phyloP scores from a whole-genome alignment of 2,797 vertebrate species.

The Acridotheres tristis region DNA sequence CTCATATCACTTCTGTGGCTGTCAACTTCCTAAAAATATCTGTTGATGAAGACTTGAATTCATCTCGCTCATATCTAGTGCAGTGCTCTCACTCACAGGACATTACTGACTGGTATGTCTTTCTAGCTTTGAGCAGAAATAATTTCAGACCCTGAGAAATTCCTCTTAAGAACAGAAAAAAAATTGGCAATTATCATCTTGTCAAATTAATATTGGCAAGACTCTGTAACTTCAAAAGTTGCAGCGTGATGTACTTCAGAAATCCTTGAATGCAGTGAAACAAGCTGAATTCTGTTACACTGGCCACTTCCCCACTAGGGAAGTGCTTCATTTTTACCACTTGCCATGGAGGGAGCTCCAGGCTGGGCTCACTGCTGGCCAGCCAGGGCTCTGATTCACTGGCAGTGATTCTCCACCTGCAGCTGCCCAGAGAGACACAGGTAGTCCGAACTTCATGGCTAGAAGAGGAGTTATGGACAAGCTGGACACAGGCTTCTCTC shows the following conservation, averaged over 20 bases:
- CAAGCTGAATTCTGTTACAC: neutral
- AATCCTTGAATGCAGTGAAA: neutral
- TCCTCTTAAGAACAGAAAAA: neutral
- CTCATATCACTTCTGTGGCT: neutral
- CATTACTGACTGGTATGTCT: neutral
- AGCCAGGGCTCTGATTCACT: neutral
- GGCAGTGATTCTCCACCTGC: neutral
- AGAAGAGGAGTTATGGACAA: neutral
- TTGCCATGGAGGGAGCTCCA: neutral
- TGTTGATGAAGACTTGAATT: neutral
- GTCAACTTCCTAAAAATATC: neutral
- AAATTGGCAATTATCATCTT: neutral
- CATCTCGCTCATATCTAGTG: neutral
- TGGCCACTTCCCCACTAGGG: neutral
- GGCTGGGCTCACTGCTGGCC: neutral
- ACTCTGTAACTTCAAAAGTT: neutral
- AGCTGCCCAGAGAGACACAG: neutral
- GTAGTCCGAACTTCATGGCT: neutral
- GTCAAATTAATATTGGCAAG: neutral
- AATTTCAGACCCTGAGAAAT: neutral
- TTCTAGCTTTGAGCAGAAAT: neutral
- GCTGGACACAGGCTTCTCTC: neutral
- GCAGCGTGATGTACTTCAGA: neutral
- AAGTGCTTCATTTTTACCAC: neutral
- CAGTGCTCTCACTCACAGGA: neutral